Base-by-base conservation (phyloP, 37 sponge, comb jelly and placozoan genomes). In the Halisarca cf. caerulea region DNA sequence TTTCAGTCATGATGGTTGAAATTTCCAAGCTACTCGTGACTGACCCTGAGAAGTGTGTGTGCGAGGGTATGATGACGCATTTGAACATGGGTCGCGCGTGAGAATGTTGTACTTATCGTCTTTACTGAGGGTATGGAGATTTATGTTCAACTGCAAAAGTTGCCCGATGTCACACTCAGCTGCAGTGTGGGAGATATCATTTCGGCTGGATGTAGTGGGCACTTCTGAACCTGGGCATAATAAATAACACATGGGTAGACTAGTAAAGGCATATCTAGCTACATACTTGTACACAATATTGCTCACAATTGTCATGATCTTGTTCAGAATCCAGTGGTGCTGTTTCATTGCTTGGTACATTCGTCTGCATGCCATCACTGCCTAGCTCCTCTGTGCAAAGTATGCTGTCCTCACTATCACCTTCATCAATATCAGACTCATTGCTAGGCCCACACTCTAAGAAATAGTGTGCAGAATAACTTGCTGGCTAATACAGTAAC, bases 1-100 rank as follows among this genome's bases (percentile, higher is more conserved):
- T 72, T 68, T 84, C 77, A 89, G 39, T 85, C 90, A 89, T 15
- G 43, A 24, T 80, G 90, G 90, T 44, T 89, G 82, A 84, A 89
- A 89, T 39, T 89, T 85, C 20, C 82, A 34, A 70, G 30, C 58
- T 14, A 74, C 83, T n/a, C 77, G 75, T 68, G 90, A 79, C n/a
- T n/a, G n/a, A n/a, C n/a, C n/a, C 40, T 39, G 45, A 83, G 24
- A 83, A n/a, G 80, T 60, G 54, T 80, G 84, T 79, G 84, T 83
- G 6, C 84, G 80, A 39, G 89, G 89, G 60, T 88, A 88, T 38
- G 45, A 23, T 36, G 84, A 83, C 15, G 84, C 37, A 83, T 83
- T 57, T 37, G 79, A 8, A 88, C n/a, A 66, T 28, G 89, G 80
- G n/a, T 88, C 83, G 28, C 68, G n/a, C 20, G 69, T 59, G 41